Percentiles rank a stretch among this genome's conserved stretches.
Evolutionary conservation across 2,113 vertebrate species (phyloP).

Genomic region (Myotis lucifugus): DNA sequence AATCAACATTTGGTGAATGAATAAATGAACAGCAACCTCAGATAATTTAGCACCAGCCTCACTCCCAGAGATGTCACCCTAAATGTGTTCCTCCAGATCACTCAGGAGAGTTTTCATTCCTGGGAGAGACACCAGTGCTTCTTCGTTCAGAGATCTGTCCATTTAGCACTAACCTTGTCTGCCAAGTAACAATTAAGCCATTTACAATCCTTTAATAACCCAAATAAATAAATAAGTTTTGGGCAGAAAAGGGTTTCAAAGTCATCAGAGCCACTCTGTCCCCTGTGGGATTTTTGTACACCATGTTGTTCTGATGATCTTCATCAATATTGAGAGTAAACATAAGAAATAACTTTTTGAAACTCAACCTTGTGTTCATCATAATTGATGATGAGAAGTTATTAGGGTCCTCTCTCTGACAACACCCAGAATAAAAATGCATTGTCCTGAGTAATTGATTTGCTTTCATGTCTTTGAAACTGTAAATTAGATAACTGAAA

Average conservation of each 20-base stretch:
- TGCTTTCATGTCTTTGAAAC: background rate
- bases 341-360: background rate
- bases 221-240: background rate
- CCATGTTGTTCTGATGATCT: background rate
- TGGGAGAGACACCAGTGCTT: background rate
- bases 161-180: background rate
- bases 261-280: background rate
- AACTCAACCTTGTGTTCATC: background rate
- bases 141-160: background rate
- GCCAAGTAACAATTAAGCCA: background rate
- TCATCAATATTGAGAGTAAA: background rate
- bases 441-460: background rate
- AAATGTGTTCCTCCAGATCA: background rate
- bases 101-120: background rate
- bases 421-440: background rate
- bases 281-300: background rate
- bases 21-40: background rate
- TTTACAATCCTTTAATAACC: background rate
- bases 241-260: background rate
- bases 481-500: background rate
- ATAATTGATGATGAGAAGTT: background rate
- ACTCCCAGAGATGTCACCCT: background rate
- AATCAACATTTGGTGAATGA: conserved; percentile 31
- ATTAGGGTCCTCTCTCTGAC: background rate
- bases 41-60: background rate